Evolutionary conservation across 2,888 invertebrate genomes (phyloP).

Genomic region (Tipula helvola): DNA sequence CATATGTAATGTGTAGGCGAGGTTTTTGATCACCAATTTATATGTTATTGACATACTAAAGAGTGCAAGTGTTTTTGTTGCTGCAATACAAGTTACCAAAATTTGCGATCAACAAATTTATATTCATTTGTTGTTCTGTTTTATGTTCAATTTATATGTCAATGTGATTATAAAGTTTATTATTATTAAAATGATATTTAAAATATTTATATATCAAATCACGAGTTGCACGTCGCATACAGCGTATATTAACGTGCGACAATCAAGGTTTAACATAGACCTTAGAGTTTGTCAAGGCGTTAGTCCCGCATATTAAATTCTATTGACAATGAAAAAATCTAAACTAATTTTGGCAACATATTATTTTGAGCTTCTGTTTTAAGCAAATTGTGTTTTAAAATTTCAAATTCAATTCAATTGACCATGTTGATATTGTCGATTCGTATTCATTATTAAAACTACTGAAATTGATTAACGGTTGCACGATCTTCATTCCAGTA

Average conservation of each 20-base stretch:
- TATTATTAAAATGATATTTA: background rate
- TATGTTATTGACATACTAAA: background rate
- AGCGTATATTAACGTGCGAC: background rate
- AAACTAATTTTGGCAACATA: no score
- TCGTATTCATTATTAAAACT: no score
- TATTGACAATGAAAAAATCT: no score
- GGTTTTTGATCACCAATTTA: background rate
- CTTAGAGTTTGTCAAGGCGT: background rate
- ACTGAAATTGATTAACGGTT: no score
- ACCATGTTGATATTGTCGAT: no score
- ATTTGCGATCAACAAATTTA: background rate
- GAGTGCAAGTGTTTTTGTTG: background rate
- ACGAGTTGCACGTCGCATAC: background rate
- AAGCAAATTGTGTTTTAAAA: no score
- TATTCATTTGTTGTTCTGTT: background rate
- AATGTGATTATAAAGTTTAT: background rate
- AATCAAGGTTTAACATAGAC: background rate
- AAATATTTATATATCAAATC: background rate
- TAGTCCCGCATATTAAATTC: background rate
- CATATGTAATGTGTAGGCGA: background rate
- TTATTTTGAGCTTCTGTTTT: no score
- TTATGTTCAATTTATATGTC: background rate
- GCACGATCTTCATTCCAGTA: no score
- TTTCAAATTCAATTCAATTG: no score
- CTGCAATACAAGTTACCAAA: background rate